A percentile compares a stretch with the other conserved stretches of the same genome.
These are phyloP conservation scores for Atethmia centrago DNA, from an alignment of 2,888 invertebrate species.

Conservation along the genomic window DNA sequence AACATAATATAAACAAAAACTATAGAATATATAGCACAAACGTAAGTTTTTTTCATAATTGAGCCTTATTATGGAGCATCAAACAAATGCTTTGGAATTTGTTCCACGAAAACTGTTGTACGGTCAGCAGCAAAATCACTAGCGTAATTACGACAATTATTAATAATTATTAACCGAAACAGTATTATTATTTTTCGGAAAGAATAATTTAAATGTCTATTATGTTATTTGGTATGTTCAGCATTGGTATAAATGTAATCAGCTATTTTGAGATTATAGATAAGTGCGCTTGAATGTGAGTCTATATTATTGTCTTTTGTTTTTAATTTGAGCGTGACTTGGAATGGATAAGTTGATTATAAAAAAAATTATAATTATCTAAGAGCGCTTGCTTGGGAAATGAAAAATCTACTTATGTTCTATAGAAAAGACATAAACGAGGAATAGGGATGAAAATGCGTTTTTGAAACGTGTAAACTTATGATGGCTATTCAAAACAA, in stretches of 20 bases:
- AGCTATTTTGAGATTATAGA: constrained; percentile 43
- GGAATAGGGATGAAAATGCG: neutral
- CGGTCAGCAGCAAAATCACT: constrained; percentile 84
- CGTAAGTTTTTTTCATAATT: constrained; percentile 86
- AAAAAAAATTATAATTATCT: too few relatives aligned
- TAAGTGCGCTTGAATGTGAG: constrained; percentile 34
- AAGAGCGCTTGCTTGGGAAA: neutral
- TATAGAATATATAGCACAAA: constrained; percentile 72
- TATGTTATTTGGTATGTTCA: constrained; percentile 75
- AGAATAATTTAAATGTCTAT: constrained; percentile 72
- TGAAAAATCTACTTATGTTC: neutral
- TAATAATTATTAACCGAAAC: constrained; percentile 82
- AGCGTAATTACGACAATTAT: constrained; percentile 85
- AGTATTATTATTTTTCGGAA: constrained; percentile 72
- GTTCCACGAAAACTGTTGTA: constrained; percentile 88
- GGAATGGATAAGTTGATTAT: neutral
- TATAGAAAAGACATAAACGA: constrained; percentile 18
- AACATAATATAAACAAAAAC: constrained; percentile 31
- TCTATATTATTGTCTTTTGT: constrained; percentile 7
- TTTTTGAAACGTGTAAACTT: neutral
- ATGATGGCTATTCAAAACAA: neutral
- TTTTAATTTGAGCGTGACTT: constrained; percentile 24
- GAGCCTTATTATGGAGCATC: constrained; percentile 89
- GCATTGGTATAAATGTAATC: constrained; percentile 68
- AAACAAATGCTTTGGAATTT: constrained; percentile 89